phyloP scores from a whole-genome alignment of 2,797 vertebrate species.

The Scolopax bukidnonensis region DNA sequence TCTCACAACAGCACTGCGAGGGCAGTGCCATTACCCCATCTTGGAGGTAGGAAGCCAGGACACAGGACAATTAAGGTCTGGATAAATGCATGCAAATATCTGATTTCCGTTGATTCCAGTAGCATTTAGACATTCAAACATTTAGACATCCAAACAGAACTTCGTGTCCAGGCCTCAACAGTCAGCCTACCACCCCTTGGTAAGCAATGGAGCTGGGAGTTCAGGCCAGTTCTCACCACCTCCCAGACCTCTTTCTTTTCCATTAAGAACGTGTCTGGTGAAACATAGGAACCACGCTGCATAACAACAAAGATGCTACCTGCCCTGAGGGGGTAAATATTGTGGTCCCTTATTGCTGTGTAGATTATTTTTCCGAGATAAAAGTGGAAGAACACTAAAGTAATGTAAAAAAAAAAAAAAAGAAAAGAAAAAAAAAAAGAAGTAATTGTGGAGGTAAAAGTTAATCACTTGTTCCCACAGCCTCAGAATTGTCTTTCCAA shows the following conservation, averaged over 20 bases:
- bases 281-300: background rate
- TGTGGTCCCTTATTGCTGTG: slow-evolving; percentile 23
- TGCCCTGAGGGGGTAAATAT: slow-evolving; percentile 42
- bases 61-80: background rate
- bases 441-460: background rate
- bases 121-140: background rate
- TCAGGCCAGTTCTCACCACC: background rate
- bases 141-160: background rate
- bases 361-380: background rate
- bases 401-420: slow-evolving; percentile 14
- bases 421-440: slow-evolving; percentile 15
- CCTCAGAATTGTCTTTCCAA: slow-evolving; percentile 20
- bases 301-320: background rate
- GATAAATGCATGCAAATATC: background rate
- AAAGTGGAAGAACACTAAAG: background rate
- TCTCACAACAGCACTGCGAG: background rate
- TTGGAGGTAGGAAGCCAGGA: background rate
- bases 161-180: background rate
- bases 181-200: background rate
- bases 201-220: background rate
- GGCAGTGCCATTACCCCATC: background rate
- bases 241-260: background rate
- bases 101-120: background rate
- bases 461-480: slow-evolving; percentile 3
- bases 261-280: background rate